Conservation (phyloP, 2,113 vertebrate genomes). For the Lynx canadensis region DNA sequence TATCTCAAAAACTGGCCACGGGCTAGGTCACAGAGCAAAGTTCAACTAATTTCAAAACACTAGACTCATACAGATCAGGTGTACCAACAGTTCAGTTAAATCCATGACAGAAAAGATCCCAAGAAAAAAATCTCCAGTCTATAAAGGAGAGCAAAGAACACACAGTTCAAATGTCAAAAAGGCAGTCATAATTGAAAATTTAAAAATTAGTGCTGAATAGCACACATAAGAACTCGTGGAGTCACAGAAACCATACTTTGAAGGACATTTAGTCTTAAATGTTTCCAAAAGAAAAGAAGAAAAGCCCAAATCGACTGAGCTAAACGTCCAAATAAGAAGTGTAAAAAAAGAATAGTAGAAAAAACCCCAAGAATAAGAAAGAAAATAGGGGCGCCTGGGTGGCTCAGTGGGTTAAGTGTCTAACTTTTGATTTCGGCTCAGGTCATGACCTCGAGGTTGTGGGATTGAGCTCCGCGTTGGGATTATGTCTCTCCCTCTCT, state of each 20-base stretch:
- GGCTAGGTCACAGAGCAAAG: no score
- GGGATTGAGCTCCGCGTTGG: no score
- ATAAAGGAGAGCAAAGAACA: background rate
- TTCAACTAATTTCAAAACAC: background rate
- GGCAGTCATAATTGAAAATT: background rate
- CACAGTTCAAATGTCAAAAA: background rate
- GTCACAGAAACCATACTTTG: background rate
- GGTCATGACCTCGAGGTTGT: no score
- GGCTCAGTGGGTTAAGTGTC: no score
- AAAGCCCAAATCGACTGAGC: background rate
- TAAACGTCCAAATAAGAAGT: background rate
- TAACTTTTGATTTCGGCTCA: no score
- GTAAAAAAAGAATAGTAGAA: background rate
- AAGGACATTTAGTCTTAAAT: background rate
- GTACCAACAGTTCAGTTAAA: background rate
- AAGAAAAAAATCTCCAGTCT: background rate
- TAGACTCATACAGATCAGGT: background rate
- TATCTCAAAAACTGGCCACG: no score
- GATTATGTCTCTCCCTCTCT: no score
- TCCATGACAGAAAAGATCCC: background rate
- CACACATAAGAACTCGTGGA: background rate
- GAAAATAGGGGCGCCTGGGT: background rate
- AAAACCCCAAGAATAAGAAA: background rate
- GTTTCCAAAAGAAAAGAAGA: background rate
- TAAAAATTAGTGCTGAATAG: background rate